Conservation (phyloP, 2,113 vertebrate genomes). For the Casuarius casuarius region DNA sequence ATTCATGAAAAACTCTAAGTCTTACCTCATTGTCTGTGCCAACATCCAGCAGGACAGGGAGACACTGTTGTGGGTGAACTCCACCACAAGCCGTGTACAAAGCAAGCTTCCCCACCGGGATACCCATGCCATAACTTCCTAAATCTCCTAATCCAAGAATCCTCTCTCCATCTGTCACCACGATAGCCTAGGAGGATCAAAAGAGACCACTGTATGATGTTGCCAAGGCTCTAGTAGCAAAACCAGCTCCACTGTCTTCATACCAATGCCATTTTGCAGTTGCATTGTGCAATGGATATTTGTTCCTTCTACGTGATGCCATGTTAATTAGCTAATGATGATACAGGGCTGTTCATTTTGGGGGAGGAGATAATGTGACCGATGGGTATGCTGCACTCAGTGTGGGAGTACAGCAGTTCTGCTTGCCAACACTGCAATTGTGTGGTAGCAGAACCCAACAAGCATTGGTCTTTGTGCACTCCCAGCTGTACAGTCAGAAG, state of each 20-base stretch:
- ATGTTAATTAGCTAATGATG: not conserved
- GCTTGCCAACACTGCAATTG: not conserved
- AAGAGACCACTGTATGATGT: not conserved
- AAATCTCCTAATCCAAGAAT: slow-evolving; percentile 96
- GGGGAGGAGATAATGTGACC: not conserved
- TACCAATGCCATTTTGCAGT: not conserved
- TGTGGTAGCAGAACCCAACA: not conserved
- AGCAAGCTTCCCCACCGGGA: slow-evolving; percentile 95
- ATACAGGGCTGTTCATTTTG: not conserved
- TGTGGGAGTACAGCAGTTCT: not conserved
- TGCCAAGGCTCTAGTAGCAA: not conserved
- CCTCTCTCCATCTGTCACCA: slow-evolving; percentile 97
- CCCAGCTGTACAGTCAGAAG: not conserved
- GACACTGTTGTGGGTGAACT: slow-evolving; percentile 90
- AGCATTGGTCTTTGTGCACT: not conserved
- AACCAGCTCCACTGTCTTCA: not conserved
- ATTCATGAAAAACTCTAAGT: not conserved
- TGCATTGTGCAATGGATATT: not conserved
- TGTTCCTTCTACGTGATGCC: not conserved
- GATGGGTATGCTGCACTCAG: not conserved
- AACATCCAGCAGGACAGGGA: slow-evolving; percentile 96
- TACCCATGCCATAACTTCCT: slow-evolving; percentile 96
- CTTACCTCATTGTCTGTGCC: slow-evolving; percentile 95
- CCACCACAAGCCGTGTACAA: slow-evolving; percentile 97
- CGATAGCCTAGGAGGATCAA: slow-evolving; percentile 85